Base-by-base conservation (phyloP, 2,113 vertebrate genomes). In the Meriones unguiculatus region DNA sequence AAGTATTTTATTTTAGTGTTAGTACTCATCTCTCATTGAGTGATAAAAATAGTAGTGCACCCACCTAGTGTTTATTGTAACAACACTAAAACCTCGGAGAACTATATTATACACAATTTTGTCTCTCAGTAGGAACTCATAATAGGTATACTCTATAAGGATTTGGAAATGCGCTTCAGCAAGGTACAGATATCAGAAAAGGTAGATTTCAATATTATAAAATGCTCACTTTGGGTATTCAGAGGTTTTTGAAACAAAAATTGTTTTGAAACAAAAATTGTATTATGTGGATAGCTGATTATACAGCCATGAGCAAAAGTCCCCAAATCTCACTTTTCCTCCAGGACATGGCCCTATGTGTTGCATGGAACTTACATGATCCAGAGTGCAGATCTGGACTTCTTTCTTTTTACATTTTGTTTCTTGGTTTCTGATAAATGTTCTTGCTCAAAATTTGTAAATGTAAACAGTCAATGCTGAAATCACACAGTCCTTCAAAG, bases 141-240 rank as follows among this genome's bases (percentile, higher is more conserved):
- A 88, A 77, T 62, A 50, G n/a, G 18, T 5, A 59, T 46, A 24
- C 3, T 91, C 2, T 75, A 0, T 81, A 78, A 41, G 15, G 69
- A 62, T 81, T 20, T 94, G 76, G 78, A 87, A 76, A 90, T 62
- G 72, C 28, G 18, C 9, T 75, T 95, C 17, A 89, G 64, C 90
- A 96, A 84, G 92, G 35, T 94, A 77, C 64, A 75, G 54, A 64
- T 65, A 22, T 81, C 41, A 80, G 10, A 18, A 78, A 62, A 90
- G 30, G 67, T 7, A 78, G 12, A 64, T 62, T 87, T 97, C 86
- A 81, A 72, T 80, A 85, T 77, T 4, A 1, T 82, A 41, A 73
- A 30, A 78, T 46, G 28, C 15, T 80, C 28, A 92, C 1, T 28
- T 30, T 76, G 1, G 0, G 14, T 77, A 92, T 73, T 69, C 54